Base-by-base conservation (phyloP, 2,888 invertebrate species). In the Synanthedon tipuliformis region DNA sequence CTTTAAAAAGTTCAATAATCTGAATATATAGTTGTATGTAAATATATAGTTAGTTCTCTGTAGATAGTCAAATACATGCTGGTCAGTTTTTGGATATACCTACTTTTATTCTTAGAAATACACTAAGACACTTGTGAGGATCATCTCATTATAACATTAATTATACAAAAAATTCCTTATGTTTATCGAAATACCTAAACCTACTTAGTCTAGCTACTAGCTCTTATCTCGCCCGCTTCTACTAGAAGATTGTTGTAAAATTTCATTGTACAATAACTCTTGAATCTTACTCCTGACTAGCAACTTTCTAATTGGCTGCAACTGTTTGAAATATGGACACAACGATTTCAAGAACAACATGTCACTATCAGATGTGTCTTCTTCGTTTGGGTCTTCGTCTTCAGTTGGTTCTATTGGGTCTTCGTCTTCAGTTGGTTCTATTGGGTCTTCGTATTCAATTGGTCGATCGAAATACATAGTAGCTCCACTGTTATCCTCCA, bases 261-360 rank as follows among this genome's bases (percentile, higher is more conserved):
- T 61, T 56, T 79, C 80, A 13, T 66, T 68, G 7, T 76, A 53
- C 51, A 81, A 51, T 59, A 81, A 65, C 40, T 78, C 71, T 48
- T 81, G 78, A 58, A 81, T 76, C 53, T 71, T 78, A 57, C 65
- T 77, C 51, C 80, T 66, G 2, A 80, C 65, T 0, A 69, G 66
- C 48, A 81, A 54, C 54, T 73, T 78, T 53, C 77, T 70, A 0
- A 74, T 60, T 0, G 78, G 76, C 1, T 73, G 69, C 50, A 80
- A 48, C 48, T 69, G 60, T 48, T 61, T 68, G 13, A 81, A 68
- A 52, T 68, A 81, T 2, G 78, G 80, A 23, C 68, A 66, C 11
- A 81, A 56, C 0, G 79, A 79, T 50, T 73, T 73, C 1, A 81
- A 52, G 52, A 75, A 81, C 74, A 80, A 74, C 41, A 73, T 40